A percentile compares a stretch with the other conserved stretches of the same genome.
Conservation (phyloP, 2,797 vertebrate species). For the Parotocinclus haroldoi region DNA sequence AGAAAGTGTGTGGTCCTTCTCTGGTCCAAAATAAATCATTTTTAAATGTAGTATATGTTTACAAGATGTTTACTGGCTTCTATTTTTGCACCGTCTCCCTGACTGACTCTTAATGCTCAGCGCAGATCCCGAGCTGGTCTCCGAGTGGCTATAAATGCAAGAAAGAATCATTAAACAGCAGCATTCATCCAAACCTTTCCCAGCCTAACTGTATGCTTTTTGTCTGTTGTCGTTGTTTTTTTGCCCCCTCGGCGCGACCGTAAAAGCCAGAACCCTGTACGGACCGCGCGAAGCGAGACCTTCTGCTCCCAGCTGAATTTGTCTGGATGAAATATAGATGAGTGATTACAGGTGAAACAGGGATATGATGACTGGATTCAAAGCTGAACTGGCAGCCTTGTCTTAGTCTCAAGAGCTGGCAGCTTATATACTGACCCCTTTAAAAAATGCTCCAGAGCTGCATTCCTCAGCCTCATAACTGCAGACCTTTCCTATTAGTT, state of each 20-base stretch:
- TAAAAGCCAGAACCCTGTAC: slow-evolving; percentile 52
- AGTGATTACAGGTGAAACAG: slow-evolving; percentile 69
- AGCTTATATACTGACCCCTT: slow-evolving; percentile 42
- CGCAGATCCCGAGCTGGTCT: slow-evolving; percentile 16
- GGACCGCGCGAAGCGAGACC: neutral
- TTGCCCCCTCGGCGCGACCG: slow-evolving; percentile 60
- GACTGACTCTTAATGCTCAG: slow-evolving; percentile 7
- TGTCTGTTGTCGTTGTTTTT: slow-evolving; percentile 50
- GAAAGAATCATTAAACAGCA: slow-evolving; percentile 36
- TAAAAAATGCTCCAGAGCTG: no score
- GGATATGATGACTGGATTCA: slow-evolving; percentile 71
- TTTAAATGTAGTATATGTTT: slow-evolving; percentile 32
- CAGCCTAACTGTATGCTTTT: slow-evolving; percentile 11
- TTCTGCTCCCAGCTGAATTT: slow-evolving; percentile 20
- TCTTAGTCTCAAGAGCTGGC: slow-evolving; percentile 66
- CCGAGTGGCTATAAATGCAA: slow-evolving; percentile 34
- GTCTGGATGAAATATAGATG: slow-evolving; percentile 63
- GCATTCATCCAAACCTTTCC: slow-evolving; percentile 25
- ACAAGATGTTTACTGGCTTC: slow-evolving; percentile 28
- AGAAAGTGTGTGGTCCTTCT: neutral
- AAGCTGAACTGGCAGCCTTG: slow-evolving; percentile 70
- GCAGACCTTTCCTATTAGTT: neutral
- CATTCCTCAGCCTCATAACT: neutral
- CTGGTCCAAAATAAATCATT: slow-evolving; percentile 19
- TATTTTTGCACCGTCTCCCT: slow-evolving; percentile 13